Conservation (phyloP, 2,888 invertebrate species). For the Heliconius charithonia region DNA sequence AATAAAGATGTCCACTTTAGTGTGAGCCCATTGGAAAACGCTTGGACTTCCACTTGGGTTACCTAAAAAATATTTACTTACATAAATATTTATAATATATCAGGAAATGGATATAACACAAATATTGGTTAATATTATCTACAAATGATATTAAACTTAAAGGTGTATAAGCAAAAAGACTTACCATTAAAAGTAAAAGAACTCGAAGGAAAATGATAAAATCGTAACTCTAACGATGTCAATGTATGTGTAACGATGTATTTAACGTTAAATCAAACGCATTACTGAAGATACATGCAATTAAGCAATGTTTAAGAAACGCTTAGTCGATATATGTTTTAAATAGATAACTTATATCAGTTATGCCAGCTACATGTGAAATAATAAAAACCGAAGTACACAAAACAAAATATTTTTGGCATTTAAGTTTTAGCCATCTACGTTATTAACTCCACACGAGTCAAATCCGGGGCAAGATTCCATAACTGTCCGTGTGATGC, state of each 20-base stretch:
- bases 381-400: conserved; percentile 21
- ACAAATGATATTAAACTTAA: conserved; percentile 46
- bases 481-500: conserved; percentile 33
- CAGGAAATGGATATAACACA: conserved; percentile 33
- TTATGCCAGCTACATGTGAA: conserved; percentile 27
- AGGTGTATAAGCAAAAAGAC: conserved; percentile 60
- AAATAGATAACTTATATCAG: background rate
- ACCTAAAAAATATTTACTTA: conserved; percentile 80
- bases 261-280: conserved; percentile 46
- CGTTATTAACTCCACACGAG: conserved; percentile 17
- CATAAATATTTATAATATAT: conserved; percentile 63
- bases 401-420: conserved; percentile 30
- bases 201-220: conserved; percentile 48
- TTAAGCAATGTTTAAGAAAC: conserved; percentile 38
- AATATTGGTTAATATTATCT: conserved; percentile 38
- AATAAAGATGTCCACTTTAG: conserved; percentile 71
- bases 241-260: conserved; percentile 39
- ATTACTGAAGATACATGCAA: conserved; percentile 50
- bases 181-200: conserved; percentile 77
- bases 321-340: conserved; percentile 15
- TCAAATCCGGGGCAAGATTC: conserved; percentile 36
- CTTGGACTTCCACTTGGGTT: conserved; percentile 82
- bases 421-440: conserved; percentile 31
- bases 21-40: conserved; percentile 72
- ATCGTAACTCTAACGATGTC: conserved; percentile 42